Percentiles rank a stretch among this genome's conserved stretches.
Conservation (phyloP, 1,140 invertebrate species). For the Platyscapa corneri region DNA sequence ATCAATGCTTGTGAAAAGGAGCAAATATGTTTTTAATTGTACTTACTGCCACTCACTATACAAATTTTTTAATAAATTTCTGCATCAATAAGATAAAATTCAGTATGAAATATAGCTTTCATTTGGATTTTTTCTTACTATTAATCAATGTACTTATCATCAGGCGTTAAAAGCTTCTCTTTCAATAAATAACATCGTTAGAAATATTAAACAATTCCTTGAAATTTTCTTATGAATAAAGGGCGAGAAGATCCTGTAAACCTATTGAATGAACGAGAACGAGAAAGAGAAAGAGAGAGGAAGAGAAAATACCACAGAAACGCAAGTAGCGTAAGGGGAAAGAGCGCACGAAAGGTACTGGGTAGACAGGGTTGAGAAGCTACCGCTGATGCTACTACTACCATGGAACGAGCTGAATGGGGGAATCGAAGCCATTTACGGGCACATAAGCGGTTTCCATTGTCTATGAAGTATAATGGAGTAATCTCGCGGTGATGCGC, state of each 20-base stretch:
- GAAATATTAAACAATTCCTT: conserved; percentile 6
- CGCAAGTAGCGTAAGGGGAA: neutral
- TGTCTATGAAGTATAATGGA: conserved; percentile 73
- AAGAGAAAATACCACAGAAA: neutral
- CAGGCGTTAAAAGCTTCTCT: neutral
- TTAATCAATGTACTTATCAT: neutral
- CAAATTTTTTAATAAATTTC: neutral
- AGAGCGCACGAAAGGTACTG: neutral
- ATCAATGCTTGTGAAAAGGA: neutral
- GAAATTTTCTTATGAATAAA: neutral
- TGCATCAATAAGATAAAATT: neutral
- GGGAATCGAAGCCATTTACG: conserved; percentile 71
- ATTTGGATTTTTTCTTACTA: neutral
- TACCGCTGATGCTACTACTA: neutral
- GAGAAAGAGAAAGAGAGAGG: neutral
- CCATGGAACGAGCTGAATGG: conserved; percentile 43
- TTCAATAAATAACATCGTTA: neutral
- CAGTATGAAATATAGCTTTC: neutral
- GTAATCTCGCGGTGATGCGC: conserved; percentile 74
- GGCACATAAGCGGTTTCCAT: conserved; percentile 72
- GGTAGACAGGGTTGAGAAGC: neutral
- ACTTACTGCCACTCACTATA: neutral
- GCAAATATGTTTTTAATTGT: too few relatives aligned
- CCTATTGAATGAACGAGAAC: neutral
- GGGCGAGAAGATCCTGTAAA: neutral